These are phyloP conservation scores for Polydrusus cervinus DNA, from an alignment of 2,888 invertebrate genomes.

Conservation along the genomic window DNA sequence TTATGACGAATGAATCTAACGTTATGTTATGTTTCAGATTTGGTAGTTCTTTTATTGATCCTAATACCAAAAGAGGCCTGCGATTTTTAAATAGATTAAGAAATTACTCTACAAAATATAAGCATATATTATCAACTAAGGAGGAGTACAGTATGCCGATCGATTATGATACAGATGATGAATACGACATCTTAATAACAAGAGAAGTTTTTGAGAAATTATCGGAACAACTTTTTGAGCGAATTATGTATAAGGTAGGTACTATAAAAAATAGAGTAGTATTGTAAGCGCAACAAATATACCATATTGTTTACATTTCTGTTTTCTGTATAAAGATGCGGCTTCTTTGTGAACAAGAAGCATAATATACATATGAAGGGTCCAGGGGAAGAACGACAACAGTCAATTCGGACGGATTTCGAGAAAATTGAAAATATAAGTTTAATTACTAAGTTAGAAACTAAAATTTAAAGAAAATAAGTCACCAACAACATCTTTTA, in stretches of 20 bases:
- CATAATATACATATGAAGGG: no score
- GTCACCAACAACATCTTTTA: no score
- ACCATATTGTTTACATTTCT: no score
- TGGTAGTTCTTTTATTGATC: conserved; percentile 13
- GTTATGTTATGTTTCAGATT: not conserved
- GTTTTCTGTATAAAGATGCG: no score
- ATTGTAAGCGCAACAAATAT: no score
- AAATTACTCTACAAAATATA: conserved; percentile 37
- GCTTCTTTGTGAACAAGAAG: no score
- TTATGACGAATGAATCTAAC: not conserved
- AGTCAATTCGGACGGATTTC: no score
- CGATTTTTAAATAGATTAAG: conserved; percentile 32
- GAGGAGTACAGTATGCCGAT: conserved; percentile 47
- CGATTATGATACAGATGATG: conserved; percentile 55
- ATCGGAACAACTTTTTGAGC: conserved; percentile 51
- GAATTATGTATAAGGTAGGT: conserved; percentile 56
- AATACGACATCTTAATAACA: conserved; percentile 46
- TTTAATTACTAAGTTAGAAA: no score
- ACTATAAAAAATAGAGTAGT: conserved; percentile 39
- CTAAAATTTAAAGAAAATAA: no score
- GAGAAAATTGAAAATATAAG: no score
- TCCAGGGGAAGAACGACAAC: no score
- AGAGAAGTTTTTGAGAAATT: conserved; percentile 59
- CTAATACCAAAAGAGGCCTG: conserved; percentile 19
- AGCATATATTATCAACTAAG: conserved; percentile 45